Percentiles rank a stretch among this genome's conserved stretches.
These are phyloP conservation scores for Lasioglossum baleicum DNA, from an alignment of 1,140 invertebrate species.

Conservation along the genomic window DNA sequence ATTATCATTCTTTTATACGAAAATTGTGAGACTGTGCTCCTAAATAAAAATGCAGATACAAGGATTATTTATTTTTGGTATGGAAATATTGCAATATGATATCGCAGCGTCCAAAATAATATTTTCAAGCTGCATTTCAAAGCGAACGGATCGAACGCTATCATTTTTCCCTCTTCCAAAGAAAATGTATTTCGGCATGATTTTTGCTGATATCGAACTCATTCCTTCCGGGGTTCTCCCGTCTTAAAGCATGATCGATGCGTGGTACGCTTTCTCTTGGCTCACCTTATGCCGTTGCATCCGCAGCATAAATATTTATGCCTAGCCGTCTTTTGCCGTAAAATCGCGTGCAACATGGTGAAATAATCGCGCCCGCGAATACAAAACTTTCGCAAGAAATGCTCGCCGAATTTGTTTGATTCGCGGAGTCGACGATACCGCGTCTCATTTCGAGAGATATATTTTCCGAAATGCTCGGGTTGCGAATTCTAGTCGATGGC, in stretches of 20 bases:
- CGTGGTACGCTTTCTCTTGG: constrained; percentile 3
- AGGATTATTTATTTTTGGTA: too few relatives aligned
- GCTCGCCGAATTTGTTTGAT: neutral
- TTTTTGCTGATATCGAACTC: neutral
- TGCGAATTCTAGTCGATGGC: neutral
- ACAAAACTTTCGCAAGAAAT: neutral
- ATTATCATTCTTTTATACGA: too few relatives aligned
- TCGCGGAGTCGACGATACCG: neutral
- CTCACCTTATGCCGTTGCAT: constrained; percentile 9
- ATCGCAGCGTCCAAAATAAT: too few relatives aligned
- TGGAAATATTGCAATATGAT: too few relatives aligned
- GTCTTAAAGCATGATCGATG: constrained; percentile 41
- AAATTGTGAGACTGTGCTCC: too few relatives aligned
- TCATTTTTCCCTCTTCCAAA: neutral
- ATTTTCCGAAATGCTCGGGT: neutral
- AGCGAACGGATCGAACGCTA: neutral
- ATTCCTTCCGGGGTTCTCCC: neutral
- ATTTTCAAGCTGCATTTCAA: too few relatives aligned
- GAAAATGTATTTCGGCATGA: neutral
- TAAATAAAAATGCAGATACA: too few relatives aligned
- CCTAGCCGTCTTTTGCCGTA: neutral
- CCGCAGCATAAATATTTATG: constrained; percentile 41
- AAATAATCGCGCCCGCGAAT: constrained; percentile 12
- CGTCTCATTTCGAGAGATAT: neutral
- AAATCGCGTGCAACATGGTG: neutral